A percentile compares a stretch with the other conserved stretches of the same genome.
Conservation (phyloP, 2,797 vertebrate genomes). For the Chelon auratus region DNA sequence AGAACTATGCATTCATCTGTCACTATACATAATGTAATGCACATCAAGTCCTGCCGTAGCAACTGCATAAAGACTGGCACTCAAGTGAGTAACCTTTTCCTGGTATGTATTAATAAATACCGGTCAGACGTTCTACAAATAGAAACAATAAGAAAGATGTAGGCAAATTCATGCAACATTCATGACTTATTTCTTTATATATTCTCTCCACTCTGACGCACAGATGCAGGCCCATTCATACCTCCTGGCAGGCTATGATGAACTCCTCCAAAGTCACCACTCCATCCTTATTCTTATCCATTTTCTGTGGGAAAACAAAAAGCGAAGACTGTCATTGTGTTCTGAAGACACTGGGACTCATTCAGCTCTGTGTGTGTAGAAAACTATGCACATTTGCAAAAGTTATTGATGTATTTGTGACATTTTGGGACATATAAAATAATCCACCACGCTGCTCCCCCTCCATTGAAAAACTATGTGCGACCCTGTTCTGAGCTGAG, state of each 20-base stretch:
- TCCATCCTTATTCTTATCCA: slow-evolving; percentile 99
- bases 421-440: too few species aligned
- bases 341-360: too few species aligned
- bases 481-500: too few species aligned
- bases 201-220: not conserved
- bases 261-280: slow-evolving; percentile 98
- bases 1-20: slow-evolving; percentile 25
- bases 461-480: too few species aligned
- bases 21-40: not conserved
- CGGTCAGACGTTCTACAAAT: not conserved
- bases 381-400: too few species aligned
- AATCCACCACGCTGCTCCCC: too few species aligned
- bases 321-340: not conserved
- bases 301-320: slow-evolving; percentile 87
- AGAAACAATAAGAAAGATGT: too few species aligned
- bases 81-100: not conserved
- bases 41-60: not conserved
- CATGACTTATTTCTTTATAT: not conserved
- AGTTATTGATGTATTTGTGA: too few species aligned
- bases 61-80: not conserved
- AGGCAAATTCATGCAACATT: not conserved
- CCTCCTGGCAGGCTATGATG: slow-evolving; percentile 95
- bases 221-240: slow-evolving; percentile 66
- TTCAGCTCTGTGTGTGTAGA: too few species aligned
- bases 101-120: not conserved